Conservation (phyloP, 1,140 invertebrate species). For the Drosophila insularis region DNA sequence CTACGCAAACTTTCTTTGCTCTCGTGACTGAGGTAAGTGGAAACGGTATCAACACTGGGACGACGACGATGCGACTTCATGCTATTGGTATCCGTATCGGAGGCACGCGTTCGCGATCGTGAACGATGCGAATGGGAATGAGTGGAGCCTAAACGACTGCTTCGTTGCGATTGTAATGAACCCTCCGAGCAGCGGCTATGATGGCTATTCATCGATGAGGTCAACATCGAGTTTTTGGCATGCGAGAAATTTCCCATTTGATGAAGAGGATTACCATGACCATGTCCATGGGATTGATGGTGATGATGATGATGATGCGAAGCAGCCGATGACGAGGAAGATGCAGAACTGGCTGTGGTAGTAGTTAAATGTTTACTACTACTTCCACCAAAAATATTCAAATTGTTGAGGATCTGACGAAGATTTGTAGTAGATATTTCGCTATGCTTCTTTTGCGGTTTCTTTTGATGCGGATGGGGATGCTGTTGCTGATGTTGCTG, state of each 20-base stretch:
- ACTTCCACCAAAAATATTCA: conserved; percentile 87
- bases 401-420: conserved; percentile 89
- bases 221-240: conserved; percentile 69
- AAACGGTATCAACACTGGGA: conserved; percentile 92
- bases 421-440: conserved; percentile 85
- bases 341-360: conserved; percentile 33
- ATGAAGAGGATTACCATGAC: conserved; percentile 24
- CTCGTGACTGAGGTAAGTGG: conserved; percentile 93
- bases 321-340: conserved; percentile 18
- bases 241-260: conserved; percentile 61
- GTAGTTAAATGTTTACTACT: conserved; percentile 83
- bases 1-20: conserved; percentile 86
- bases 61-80: conserved; percentile 88
- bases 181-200: conserved; percentile 80
- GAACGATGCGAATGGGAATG: conserved; percentile 64
- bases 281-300: conserved; percentile 15
- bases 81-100: conserved; percentile 87
- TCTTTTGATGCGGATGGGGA: conserved; percentile 42
- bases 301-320: conserved; percentile 17
- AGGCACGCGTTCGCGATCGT: conserved; percentile 75
- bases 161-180: conserved; percentile 75
- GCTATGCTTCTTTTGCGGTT: conserved; percentile 80
- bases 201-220: conserved; percentile 80
- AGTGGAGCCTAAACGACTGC: conserved; percentile 74
- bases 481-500: conserved; percentile 35